phyloP scores from a whole-genome alignment of 1,140 invertebrate genomes.

The Nebria ingens region DNA sequence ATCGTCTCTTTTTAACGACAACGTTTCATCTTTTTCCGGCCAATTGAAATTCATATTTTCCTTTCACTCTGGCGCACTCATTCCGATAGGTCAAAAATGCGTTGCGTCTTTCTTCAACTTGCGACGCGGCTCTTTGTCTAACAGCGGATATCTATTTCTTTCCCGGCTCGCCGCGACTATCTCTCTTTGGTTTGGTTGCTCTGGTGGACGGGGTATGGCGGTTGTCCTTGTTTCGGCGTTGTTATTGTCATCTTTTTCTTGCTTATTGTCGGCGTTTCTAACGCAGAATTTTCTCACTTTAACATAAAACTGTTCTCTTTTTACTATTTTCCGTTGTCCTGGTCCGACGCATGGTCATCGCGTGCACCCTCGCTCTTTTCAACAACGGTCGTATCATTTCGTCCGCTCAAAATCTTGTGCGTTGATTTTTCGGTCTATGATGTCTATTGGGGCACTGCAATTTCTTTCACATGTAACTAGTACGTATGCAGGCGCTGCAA shows the following conservation, averaged over 20 bases:
- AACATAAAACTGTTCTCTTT: conserved; percentile 27
- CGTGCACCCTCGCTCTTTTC: conserved; percentile 15
- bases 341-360: neutral
- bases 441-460: too few species aligned
- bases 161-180: neutral
- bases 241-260: conserved; percentile 13
- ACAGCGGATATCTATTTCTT: conserved; percentile 8
- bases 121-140: conserved; percentile 3
- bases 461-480: too few species aligned
- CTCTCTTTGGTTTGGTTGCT: too few species aligned
- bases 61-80: conserved; percentile 7
- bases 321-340: conserved; percentile 15
- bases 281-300: conserved; percentile 25
- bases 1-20: conserved; percentile 9
- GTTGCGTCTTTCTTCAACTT: conserved; percentile 7
- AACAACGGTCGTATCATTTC: conserved; percentile 12
- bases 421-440: too few species aligned
- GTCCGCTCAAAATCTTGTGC: neutral
- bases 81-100: conserved; percentile 8
- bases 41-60: conserved; percentile 9
- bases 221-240: neutral
- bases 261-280: conserved; percentile 8
- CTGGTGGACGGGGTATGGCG: too few species aligned
- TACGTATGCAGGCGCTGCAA: too few species aligned
- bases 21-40: conserved; percentile 9